phyloP scores from a whole-genome alignment of 2,797 vertebrate genomes.

The Hemitrygon akajei region DNA sequence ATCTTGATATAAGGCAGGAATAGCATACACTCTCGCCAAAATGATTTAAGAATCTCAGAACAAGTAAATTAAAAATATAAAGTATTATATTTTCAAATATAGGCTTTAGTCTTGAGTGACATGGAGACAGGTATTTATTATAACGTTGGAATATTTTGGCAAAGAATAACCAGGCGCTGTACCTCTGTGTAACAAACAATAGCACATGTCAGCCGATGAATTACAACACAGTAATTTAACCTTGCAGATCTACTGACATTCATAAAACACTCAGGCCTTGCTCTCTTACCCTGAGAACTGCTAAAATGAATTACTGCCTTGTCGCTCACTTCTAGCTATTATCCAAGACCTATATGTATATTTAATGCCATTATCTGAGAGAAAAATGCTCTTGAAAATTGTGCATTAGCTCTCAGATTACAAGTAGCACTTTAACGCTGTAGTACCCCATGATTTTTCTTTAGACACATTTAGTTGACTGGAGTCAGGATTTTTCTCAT shows the following conservation, averaged over 20 bases:
- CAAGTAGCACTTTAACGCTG: neutral
- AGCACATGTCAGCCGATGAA: no score
- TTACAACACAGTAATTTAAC: slow-evolving; percentile 21
- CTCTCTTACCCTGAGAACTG: neutral
- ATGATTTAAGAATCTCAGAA: neutral
- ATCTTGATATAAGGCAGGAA: neutral
- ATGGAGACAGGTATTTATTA: neutral
- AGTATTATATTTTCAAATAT: neutral
- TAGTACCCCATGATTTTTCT: neutral
- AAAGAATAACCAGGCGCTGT: neutral
- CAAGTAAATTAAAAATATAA: neutral
- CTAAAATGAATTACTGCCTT: neutral
- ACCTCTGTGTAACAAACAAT: neutral
- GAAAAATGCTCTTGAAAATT: neutral
- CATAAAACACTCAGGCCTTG: neutral
- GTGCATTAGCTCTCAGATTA: neutral
- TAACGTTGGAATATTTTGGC: neutral
- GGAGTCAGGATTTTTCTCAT: slow-evolving; percentile 6
- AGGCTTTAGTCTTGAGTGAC: neutral
- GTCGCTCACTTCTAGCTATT: neutral
- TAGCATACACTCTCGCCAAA: neutral
- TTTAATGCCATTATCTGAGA: slow-evolving; percentile 10
- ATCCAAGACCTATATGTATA: neutral
- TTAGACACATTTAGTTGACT: neutral
- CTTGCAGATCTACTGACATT: neutral